A percentile compares a stretch with the other conserved stretches of the same genome.
Evolutionary conservation across 1,140 invertebrate genomes (phyloP).

Genomic region (Penaeus indicus): DNA sequence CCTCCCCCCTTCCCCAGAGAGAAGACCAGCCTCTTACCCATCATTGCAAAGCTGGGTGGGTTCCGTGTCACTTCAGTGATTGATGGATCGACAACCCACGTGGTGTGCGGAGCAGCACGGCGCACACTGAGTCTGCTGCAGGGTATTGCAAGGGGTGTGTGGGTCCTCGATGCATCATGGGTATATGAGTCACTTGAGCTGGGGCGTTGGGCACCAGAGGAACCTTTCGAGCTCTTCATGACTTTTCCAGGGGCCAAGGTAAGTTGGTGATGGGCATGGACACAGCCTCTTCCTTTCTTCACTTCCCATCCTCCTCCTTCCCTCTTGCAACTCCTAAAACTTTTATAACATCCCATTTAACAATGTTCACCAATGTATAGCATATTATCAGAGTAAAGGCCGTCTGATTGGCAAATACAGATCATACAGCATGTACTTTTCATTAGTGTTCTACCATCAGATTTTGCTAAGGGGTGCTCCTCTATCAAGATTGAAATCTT

Average conservation of each 20-base stretch:
- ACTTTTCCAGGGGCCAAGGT: slow-evolving; percentile 51
- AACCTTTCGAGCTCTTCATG: slow-evolving; percentile 42
- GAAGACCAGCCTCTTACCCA: slow-evolving; percentile 6
- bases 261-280: neutral
- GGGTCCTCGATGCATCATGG: slow-evolving; percentile 47
- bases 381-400: neutral
- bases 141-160: slow-evolving; percentile 47
- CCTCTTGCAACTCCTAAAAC: neutral
- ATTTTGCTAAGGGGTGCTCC: too few relatives aligned
- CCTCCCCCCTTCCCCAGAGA: slow-evolving; percentile 20
- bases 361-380: neutral
- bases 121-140: slow-evolving; percentile 47
- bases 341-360: neutral
- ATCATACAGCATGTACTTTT: too few relatives aligned
- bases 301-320: neutral
- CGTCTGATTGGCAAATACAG: too few relatives aligned
- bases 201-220: slow-evolving; percentile 54
- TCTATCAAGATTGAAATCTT: too few relatives aligned
- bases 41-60: slow-evolving; percentile 44
- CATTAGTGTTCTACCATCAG: too few relatives aligned
- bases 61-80: slow-evolving; percentile 5
- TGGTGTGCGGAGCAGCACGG: slow-evolving; percentile 53
- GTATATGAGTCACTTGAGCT: slow-evolving; percentile 46
- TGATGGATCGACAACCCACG: slow-evolving; percentile 39
- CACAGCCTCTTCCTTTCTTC: neutral